phyloP scores from a whole-genome alignment of 2,888 invertebrate genomes.

The Nomada lathburiana region DNA sequence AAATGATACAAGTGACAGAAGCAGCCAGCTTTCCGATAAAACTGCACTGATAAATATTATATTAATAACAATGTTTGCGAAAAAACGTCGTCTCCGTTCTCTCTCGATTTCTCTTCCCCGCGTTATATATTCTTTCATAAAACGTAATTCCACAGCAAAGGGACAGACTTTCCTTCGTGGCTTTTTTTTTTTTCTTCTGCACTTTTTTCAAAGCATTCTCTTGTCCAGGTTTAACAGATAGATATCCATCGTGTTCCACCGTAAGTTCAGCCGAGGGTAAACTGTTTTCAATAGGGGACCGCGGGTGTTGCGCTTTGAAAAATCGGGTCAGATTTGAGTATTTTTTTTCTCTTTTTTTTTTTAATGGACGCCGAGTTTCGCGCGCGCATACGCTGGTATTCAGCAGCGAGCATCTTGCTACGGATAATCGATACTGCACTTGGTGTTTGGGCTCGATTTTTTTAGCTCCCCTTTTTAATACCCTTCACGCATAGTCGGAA shows the following conservation, averaged over 20 bases:
- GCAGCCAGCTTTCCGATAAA: conserved; percentile 17
- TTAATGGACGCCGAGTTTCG: conserved; percentile 20
- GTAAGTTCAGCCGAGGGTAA: conserved; percentile 17
- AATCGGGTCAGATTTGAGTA: conserved; percentile 20
- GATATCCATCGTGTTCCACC: conserved; percentile 13
- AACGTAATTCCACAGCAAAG: too few species aligned
- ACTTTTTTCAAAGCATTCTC: not conserved
- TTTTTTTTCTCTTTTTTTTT: not conserved
- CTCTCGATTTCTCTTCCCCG: not conserved
- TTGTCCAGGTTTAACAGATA: conserved; percentile 25
- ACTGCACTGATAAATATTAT: conserved; percentile 51
- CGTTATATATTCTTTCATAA: too few species aligned
- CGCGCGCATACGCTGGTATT: conserved; percentile 7
- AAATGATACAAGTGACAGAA: not conserved
- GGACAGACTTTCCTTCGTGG: not conserved
- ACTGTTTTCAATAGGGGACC: conserved; percentile 32
- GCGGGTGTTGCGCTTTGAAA: not conserved
- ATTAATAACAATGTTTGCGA: conserved; percentile 48
- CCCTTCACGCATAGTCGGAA: not conserved
- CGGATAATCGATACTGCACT: conserved; percentile 27
- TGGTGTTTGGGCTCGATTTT: conserved; percentile 5
- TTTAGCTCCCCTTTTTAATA: not conserved
- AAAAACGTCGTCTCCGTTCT: not conserved
- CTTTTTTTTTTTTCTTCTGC: not conserved
- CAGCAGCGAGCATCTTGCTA: conserved; percentile 5